Percentiles rank a stretch among this genome's conserved stretches.
Conservation (phyloP, 2,113 vertebrate genomes). For the Myanophis thanlyinensis region DNA sequence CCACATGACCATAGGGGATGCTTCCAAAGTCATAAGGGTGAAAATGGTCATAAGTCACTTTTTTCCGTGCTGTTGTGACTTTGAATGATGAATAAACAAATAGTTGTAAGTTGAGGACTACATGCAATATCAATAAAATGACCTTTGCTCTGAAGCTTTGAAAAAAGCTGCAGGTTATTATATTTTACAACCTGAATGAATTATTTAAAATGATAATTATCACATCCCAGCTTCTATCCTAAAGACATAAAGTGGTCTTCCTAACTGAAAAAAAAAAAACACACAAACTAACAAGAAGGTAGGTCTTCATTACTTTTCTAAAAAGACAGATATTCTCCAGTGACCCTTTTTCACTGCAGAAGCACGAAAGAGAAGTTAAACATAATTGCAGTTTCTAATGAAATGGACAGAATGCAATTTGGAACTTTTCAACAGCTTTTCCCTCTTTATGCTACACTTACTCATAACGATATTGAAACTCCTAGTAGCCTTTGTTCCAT, state of each 20-base stretch:
- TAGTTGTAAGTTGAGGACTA: not conserved
- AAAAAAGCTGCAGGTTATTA: not conserved
- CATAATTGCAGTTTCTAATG: not conserved
- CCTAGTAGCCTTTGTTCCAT: slow-evolving; percentile 23
- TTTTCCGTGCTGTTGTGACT: not conserved
- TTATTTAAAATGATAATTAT: not conserved
- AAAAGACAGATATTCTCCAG: not conserved
- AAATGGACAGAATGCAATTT: not conserved
- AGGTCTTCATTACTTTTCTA: fast-evolving
- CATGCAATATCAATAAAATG: not conserved
- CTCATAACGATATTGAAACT: slow-evolving; percentile 42
- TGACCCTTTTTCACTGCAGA: slow-evolving; percentile 3
- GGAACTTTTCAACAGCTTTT: slow-evolving; percentile 25
- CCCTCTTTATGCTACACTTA: not conserved
- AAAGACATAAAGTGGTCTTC: slow-evolving; percentile 1
- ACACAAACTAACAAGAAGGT: not conserved
- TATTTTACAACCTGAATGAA: not conserved
- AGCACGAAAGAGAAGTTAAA: slow-evolving; percentile 1
- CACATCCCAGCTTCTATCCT: not conserved
- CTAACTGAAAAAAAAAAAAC: slow-evolving; percentile 2
- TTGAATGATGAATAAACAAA: not conserved
- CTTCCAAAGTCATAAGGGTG: not conserved
- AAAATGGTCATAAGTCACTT: not conserved
- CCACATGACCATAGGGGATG: not conserved
- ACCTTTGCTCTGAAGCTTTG: not conserved